Base-by-base conservation (phyloP, 2,888 invertebrate species). In the Apamea epomidion region DNA sequence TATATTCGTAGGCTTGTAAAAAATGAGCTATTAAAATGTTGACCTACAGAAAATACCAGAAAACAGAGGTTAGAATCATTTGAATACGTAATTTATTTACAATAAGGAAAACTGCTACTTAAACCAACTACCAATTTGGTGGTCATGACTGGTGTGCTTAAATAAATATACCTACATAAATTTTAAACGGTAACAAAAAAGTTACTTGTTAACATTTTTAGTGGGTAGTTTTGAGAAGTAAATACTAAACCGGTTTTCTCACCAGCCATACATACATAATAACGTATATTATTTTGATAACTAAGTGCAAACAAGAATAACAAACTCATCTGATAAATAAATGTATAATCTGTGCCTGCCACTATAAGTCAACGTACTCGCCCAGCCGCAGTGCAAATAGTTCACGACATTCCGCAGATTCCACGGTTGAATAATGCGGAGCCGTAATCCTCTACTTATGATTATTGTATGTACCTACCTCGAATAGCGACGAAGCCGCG, bases 351-450 rank as follows among this genome's bases (percentile, higher is more conserved):
- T 67, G 74, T 64, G 37, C 21, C n/a, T 64, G 37, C 21, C n/a
- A 16, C 72, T 80, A 16, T 64, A 80, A 73, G 65, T 71, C 51
- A 68, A 76, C 48, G 74, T 78, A 80, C 80, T 60, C 67, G 45
- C 25, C 60, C 77, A 54, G 73, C 78, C 82, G 68, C 88, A 80
- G 68, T 25, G 82, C 78, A 73, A 86, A 87, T 88, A 88, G 81
- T 84, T 88, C 84, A 69, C 67, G 76, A 76, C 87, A 82, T 88
- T 87, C 84, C 80, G 21, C 68, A 72, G 74, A 87, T 88, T 82
- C 78, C 77, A 68, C 80, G 78, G 85, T 81, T 83, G 80, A 85
- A 77, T 83, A 83, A 82, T 85, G 81, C 81, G 80, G 79, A 25
- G 68, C 80, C 74, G 77, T 81, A 82, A 87, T 80, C 85, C 73